Percentiles rank a stretch among this genome's conserved stretches.
phyloP scores from a whole-genome alignment of 1,140 invertebrate genomes.

The Orius insidiosus region DNA sequence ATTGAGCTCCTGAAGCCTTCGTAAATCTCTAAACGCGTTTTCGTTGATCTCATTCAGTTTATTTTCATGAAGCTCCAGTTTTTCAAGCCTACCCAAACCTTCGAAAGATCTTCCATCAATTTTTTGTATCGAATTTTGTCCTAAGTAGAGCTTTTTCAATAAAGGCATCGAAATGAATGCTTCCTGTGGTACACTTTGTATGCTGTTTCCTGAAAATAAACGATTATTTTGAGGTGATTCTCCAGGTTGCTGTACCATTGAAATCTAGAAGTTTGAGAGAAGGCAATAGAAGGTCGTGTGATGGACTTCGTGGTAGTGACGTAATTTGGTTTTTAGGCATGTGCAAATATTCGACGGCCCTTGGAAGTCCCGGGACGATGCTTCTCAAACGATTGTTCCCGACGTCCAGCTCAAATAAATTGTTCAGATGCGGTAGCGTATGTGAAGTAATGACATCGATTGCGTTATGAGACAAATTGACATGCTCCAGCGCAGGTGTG shows the following conservation, averaged over 20 bases:
- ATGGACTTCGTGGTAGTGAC: constrained; percentile 38
- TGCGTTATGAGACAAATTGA: constrained; percentile 21
- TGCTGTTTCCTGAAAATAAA: constrained; percentile 36
- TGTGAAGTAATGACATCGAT: constrained; percentile 22
- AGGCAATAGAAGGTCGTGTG: constrained; percentile 48
- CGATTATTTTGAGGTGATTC: no score
- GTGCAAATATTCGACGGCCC: constrained; percentile 58
- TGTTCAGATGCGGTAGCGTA: constrained; percentile 51
- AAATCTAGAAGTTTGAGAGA: constrained; percentile 53
- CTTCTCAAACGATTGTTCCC: constrained; percentile 47
- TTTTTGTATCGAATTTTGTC: constrained; percentile 53
- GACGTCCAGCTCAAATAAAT: constrained; percentile 60
- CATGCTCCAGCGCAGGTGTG: constrained; percentile 51
- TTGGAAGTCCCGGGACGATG: constrained; percentile 49
- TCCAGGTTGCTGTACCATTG: no score
- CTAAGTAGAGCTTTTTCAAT: constrained; percentile 52
- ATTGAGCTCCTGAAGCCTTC: constrained; percentile 40
- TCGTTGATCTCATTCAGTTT: constrained; percentile 45
- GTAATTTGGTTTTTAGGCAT: constrained; percentile 55
- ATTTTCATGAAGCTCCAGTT: constrained; percentile 60
- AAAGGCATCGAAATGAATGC: constrained; percentile 46
- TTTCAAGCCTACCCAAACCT: constrained; percentile 50
- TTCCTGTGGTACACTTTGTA: constrained; percentile 48
- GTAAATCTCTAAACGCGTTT: constrained; percentile 42
- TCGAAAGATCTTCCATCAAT: constrained; percentile 44